phyloP scores from a whole-genome alignment of 2,888 invertebrate species.

The Scaptomyza reducta region DNA sequence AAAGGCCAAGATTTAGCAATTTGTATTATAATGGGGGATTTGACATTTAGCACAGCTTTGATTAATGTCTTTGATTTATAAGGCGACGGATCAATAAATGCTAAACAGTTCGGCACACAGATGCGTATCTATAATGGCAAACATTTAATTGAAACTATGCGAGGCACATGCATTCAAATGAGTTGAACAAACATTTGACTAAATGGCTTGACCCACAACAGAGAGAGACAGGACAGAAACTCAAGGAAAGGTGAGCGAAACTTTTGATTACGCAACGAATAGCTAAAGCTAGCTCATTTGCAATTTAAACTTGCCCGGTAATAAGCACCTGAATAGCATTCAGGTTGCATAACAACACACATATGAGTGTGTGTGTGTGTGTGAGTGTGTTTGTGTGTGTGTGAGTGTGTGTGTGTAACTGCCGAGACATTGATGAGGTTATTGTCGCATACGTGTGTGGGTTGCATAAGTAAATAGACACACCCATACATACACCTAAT shows the following conservation, averaged over 20 bases:
- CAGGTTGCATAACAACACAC: slow-evolving; percentile 19
- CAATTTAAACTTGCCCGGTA: slow-evolving; percentile 48
- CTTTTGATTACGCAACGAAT: slow-evolving; percentile 54
- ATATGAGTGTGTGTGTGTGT: neutral
- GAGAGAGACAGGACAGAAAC: slow-evolving; percentile 2
- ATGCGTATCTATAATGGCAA: slow-evolving; percentile 52
- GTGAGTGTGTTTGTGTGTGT: neutral
- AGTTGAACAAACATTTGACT: slow-evolving; percentile 55
- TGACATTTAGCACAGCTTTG: slow-evolving; percentile 47
- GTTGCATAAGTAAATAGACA: slow-evolving; percentile 50
- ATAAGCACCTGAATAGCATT: slow-evolving; percentile 30
- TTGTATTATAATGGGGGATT: slow-evolving; percentile 36
- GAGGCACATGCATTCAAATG: slow-evolving; percentile 34
- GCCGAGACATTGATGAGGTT: slow-evolving; percentile 63
- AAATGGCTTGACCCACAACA: slow-evolving; percentile 13
- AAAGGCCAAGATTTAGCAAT: slow-evolving; percentile 34
- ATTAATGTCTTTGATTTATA: slow-evolving; percentile 62
- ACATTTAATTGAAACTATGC: slow-evolving; percentile 64
- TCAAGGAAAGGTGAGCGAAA: slow-evolving; percentile 21
- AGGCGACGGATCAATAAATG: slow-evolving; percentile 48
- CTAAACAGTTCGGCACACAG: slow-evolving; percentile 26
- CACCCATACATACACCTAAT: slow-evolving; percentile 16
- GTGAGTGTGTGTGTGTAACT: neutral
- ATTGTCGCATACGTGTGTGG: slow-evolving; percentile 55
- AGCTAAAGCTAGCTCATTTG: slow-evolving; percentile 51